These are phyloP conservation scores for Oreotragus oreotragus DNA, from an alignment of 2,113 vertebrate species.

Conservation along the genomic window DNA sequence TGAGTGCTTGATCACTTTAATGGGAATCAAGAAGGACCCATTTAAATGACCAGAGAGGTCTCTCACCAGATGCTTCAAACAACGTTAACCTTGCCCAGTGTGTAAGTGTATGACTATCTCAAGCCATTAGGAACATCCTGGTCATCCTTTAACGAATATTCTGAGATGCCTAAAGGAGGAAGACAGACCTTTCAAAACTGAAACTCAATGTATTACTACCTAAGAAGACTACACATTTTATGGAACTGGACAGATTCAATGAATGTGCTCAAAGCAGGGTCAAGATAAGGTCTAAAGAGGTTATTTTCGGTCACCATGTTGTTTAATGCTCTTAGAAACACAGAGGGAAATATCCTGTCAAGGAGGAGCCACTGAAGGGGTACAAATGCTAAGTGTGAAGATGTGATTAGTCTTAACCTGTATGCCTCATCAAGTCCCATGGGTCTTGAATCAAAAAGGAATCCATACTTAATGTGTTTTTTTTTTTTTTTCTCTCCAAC, in stretches of 20 bases:
- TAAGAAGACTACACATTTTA: neutral
- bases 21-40: neutral
- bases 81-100: neutral
- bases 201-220: neutral
- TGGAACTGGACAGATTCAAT: neutral
- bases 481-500: neutral
- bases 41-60: neutral
- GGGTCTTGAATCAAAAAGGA: neutral
- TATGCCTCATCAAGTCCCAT: neutral
- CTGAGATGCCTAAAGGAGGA: neutral
- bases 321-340: neutral
- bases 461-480: neutral
- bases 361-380: neutral
- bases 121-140: neutral
- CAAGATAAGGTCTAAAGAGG: neutral
- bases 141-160: neutral
- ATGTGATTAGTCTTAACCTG: neutral
- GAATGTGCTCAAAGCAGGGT: neutral
- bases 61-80: neutral
- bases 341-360: neutral
- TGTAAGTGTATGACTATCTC: neutral
- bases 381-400: neutral
- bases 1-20: neutral
- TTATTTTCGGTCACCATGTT: neutral
- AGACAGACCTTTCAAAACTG: neutral